phyloP scores from a whole-genome alignment of 2,888 invertebrate species.

The Pristionchus japonicus region DNA sequence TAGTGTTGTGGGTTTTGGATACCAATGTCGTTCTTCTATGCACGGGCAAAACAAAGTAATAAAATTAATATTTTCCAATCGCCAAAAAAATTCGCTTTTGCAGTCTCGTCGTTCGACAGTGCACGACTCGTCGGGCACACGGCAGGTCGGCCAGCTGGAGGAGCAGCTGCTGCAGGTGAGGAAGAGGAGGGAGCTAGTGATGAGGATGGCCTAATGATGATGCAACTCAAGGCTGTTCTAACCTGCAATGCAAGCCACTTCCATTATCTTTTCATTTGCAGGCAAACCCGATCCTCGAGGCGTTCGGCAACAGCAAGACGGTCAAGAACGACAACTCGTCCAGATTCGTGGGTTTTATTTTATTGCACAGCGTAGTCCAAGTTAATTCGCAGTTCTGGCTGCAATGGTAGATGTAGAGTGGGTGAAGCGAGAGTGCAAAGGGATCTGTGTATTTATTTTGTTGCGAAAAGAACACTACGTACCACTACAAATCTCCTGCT shows the following conservation, averaged over 20 bases:
- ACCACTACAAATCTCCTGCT: no score
- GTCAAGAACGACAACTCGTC: constrained; percentile 99
- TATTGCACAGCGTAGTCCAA: no score
- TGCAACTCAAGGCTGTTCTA: no score
- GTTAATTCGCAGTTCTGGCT: no score
- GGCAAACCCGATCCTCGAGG: constrained; percentile 99
- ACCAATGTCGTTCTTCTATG: no score
- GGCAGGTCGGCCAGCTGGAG: constrained; percentile 88
- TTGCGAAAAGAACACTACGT: no score
- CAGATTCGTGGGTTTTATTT: constrained; percentile 95
- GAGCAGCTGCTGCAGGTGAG: constrained; percentile 88
- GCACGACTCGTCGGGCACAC: constrained; percentile 11
- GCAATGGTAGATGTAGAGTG: neutral
- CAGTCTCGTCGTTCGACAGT: constrained; percentile 34
- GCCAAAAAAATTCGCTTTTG: no score
- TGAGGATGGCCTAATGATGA: neutral
- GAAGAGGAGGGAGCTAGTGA: neutral
- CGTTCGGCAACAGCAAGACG: constrained; percentile 99
- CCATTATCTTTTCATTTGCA: no score
- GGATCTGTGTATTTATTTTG: neutral
- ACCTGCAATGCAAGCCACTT: no score
- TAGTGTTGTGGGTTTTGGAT: no score
- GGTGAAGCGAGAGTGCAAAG: neutral
- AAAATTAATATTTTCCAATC: no score
- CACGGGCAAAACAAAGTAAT: no score